Evolutionary conservation across 2,113 vertebrate species (phyloP), one percentile per base, ranked within the genome.

Genomic region (Chrysemys picta): DNA sequence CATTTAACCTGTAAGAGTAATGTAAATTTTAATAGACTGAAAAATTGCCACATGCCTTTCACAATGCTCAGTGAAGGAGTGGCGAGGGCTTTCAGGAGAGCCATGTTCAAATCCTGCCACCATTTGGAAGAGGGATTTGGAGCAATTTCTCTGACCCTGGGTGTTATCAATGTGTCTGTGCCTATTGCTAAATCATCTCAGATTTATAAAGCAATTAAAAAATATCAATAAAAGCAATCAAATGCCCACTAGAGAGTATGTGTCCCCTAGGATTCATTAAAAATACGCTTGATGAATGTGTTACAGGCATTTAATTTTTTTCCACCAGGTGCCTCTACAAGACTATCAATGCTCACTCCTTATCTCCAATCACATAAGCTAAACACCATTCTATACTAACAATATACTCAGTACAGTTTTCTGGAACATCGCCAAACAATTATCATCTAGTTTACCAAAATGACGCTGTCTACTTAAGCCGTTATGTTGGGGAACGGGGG

Each of bases 401-500:
- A 11, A 17, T 3, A n/a, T 25, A 38, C 35, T 8, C 3, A n/a
- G 3, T 0, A 0, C 0, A 17, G 3, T 1, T 19, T 0, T 29
- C 38, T 3, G 10, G 16, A 80, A 25, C 31, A 0, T 2, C 27
- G 13, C 62, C 24, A n/a, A 31, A 5, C 38, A 2, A 12, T 54
- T 25, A 27, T 5, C 8, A 14, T 2, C 65, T 21, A 1, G 24
- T 57, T 76, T n/a, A 22, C 49, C 80, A 29, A 54, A 10, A 14
- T 14, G 11, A n/a, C 1, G 12, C 3, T 5, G 21, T 53, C 10
- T 10, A 17, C 62, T 22, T 2, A 45, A 10, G 11, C 59, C 6
- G 8, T n/a, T n/a, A n/a, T 13, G 21, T 16, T 0, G 31, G 8
- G 62, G n/a, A 38, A 54, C 2, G 4, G 9, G 4, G 19, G 35